Conservation (phyloP, 1,140 invertebrate species). For the Scaptodrosophila lebanonensis region DNA sequence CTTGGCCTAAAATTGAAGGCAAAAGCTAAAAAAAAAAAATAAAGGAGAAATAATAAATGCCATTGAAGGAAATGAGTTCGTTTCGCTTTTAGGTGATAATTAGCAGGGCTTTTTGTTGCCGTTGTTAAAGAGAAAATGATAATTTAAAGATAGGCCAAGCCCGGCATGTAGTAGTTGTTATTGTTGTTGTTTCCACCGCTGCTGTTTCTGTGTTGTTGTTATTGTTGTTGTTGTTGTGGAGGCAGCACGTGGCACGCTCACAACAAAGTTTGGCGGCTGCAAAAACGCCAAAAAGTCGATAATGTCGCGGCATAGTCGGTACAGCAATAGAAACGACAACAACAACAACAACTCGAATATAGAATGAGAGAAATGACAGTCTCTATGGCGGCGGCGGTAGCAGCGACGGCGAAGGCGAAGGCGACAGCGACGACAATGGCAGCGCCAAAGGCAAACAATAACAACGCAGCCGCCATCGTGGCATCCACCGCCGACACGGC, state of each 20-base stretch:
- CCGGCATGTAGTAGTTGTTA: no score
- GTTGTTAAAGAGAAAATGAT: conserved; percentile 14
- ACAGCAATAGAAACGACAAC: conserved; percentile 31
- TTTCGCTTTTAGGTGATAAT: conserved; percentile 57
- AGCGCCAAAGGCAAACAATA: neutral
- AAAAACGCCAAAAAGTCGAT: conserved; percentile 56
- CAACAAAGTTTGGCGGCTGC: no score
- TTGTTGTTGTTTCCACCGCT: no score
- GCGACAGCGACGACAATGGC: neutral
- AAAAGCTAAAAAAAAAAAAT: no score
- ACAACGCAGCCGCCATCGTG: neutral
- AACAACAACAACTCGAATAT: neutral
- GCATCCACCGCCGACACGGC: no score
- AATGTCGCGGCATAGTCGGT: conserved; percentile 57
- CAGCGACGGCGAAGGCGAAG: no score
- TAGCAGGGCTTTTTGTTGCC: conserved; percentile 47
- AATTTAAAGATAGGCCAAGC: conserved; percentile 10
- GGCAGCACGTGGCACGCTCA: conserved; percentile 36
- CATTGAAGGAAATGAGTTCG: conserved; percentile 48
- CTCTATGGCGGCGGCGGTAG: no score
- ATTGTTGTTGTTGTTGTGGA: conserved; percentile 48
- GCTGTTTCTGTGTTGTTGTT: no score
- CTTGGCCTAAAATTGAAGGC: no score
- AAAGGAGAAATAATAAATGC: conserved; percentile 33
- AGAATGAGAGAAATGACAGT: conserved; percentile 1